Percentiles rank a stretch among this genome's conserved stretches.
These are phyloP conservation scores for Papilio elwesi DNA, from an alignment of 2,888 invertebrate genomes.

Conservation along the genomic window DNA sequence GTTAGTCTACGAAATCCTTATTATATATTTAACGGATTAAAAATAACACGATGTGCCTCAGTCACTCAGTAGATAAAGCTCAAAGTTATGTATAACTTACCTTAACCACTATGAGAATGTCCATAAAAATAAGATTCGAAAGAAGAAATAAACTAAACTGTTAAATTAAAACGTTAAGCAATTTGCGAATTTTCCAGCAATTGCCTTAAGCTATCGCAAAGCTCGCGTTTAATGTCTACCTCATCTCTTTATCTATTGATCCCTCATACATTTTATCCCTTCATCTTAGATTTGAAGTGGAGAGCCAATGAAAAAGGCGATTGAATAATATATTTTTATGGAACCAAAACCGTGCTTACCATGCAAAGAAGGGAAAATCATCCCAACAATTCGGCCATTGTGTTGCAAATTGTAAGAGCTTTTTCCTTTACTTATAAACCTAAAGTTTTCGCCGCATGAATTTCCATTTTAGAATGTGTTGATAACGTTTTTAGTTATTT, in stretches of 20 bases:
- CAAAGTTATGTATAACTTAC: background rate
- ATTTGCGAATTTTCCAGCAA: constrained; percentile 40
- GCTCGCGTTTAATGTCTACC: constrained; percentile 50
- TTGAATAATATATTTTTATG: constrained; percentile 83
- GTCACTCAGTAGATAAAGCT: background rate
- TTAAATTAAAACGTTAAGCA: constrained; percentile 13
- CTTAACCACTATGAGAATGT: background rate
- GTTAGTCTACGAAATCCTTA: background rate
- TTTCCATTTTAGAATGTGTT: constrained; percentile 11
- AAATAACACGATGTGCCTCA: background rate
- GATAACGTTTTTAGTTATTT: background rate
- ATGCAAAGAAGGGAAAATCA: constrained; percentile 80
- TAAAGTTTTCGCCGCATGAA: constrained; percentile 55
- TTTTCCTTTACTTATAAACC: constrained; percentile 78
- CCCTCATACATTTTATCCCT: constrained; percentile 71
- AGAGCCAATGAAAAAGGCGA: constrained; percentile 75
- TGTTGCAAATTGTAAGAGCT: constrained; percentile 81
- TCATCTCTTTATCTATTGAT: constrained; percentile 60
- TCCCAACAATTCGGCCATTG: constrained; percentile 78
- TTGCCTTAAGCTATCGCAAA: constrained; percentile 45
- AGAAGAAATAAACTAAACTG: constrained; percentile 7
- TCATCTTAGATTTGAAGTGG: constrained; percentile 69
- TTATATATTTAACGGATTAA: background rate
- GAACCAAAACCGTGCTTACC: constrained; percentile 75
- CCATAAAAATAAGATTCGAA: background rate